phyloP scores from a whole-genome alignment of 2,888 invertebrate genomes.

The Iphiclides podalirius region DNA sequence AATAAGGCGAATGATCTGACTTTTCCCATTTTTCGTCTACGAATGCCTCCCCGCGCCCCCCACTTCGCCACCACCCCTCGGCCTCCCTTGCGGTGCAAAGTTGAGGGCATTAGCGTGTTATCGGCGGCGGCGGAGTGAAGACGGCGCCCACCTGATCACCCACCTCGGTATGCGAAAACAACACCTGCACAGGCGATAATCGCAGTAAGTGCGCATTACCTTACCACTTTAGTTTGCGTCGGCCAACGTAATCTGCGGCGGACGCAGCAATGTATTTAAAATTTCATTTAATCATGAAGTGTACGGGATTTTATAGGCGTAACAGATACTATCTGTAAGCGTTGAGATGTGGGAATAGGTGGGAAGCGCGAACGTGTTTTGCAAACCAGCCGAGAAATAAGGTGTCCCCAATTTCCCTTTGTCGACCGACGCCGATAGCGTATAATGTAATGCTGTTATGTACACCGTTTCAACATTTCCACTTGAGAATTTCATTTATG shows the following conservation, averaged over 20 bases:
- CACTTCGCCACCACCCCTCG: constrained; percentile 36
- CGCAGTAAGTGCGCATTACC: constrained; percentile 32
- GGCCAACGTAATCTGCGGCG: background rate
- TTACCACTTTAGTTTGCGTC: constrained; percentile 32
- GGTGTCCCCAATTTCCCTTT: constrained; percentile 76
- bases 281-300: constrained; percentile 14
- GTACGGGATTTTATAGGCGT: constrained; percentile 53
- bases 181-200: constrained; percentile 37
- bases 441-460: constrained; percentile 59
- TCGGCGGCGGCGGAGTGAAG: constrained; percentile 76
- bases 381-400: constrained; percentile 76
- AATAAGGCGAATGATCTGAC: constrained; percentile 75
- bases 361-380: constrained; percentile 78
- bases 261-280: constrained; percentile 44
- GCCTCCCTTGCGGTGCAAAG: constrained; percentile 74
- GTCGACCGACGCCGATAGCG: constrained; percentile 70
- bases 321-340: constrained; percentile 77
- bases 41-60: constrained; percentile 46
- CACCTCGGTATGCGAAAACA: constrained; percentile 42
- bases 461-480: constrained; percentile 4
- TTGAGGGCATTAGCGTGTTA: constrained; percentile 81
- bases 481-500: constrained; percentile 2
- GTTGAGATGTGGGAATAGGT: constrained; percentile 79
- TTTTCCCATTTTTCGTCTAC: constrained; percentile 74
- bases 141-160: constrained; percentile 73